Evolutionary conservation across 2,888 invertebrate species (phyloP), one percentile per base, ranked within the genome.

Genomic region (Nomada fucata): DNA sequence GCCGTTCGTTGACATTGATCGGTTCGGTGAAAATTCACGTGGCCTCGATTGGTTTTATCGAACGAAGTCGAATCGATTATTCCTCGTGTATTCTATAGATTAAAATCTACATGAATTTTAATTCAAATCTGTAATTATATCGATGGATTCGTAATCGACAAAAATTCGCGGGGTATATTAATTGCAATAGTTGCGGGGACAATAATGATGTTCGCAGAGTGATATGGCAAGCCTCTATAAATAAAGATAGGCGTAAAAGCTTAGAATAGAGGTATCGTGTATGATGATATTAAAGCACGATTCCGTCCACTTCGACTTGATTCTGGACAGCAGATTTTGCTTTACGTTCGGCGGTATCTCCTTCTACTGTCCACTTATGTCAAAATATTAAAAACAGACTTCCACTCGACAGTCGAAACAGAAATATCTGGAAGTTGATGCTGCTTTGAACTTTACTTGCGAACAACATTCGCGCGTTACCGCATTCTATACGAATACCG

Each of bases 171-270:
- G 3, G 23, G 18, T 20, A 20, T 36, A 59, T 50, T 9, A 26
- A 11, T n/a, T 23, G 10, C 42, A 75, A 61, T 42, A 60, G 4
- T 42, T 5, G 15, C 18, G 52, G 55, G 50, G 26, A 57, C 20
- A 59, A 44, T 65, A 75, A 82, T 75, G 42, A 75, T 42, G 53
- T 47, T 47, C 52, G 65, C 20, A 69, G 26, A 52, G 71, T 47
- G 77, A 71, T 75, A 82, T 18, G 53, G 15, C 47, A 64, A 57
- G 57, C 71, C 67, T 78, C 83, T 83, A 83, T 83, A 82, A 83
- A 83, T 83, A 83, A 83, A 70, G 47, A 75, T 68, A 67, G 44
- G 52, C 83, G 83, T 69, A 78, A 63, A 82, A 60, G 82, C 78
- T 82, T 82, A 75, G 82, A 83, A 78, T 82, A 82, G 74, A 82